Base-by-base conservation (phyloP, 2,797 vertebrate species). In the Trachops cirrhosus region DNA sequence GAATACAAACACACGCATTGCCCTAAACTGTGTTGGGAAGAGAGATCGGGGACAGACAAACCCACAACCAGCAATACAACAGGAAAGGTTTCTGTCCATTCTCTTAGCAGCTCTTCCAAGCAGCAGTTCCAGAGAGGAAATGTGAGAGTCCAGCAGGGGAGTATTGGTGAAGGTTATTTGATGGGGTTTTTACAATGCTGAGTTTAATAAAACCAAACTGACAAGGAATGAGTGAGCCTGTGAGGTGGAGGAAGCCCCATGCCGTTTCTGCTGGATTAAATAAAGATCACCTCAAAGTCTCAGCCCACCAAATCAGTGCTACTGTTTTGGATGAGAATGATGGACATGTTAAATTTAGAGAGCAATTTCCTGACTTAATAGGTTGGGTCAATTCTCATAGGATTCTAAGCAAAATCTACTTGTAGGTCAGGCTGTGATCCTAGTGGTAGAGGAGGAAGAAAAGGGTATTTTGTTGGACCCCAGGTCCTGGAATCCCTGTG, bases 121-220 rank as follows among this genome's bases (percentile, higher is more conserved):
- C 52, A 67, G 15, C 1, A 37, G 22, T 50, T 84, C 39, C 71
- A 11, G 22, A 8, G 10, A 11, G 39, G 75, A 59, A 71, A 84
- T 39, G 67, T 29, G 48, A 15, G 87, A 50, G 39, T 71, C 78
- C 70, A 71, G 22, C 82, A 37, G 11, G 52, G 48, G 16, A 26
- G 74, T 64, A 29, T 22, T 29, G 37, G 29, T 89, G 57, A 94
- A 19, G 29, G 34, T 75, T 85, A 41, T 71, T 80, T 91, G 54
- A 68, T 88, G 85, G 86, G 70, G 50, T 73, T 68, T 71, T 84
- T 89, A 84, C 14, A 59, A 44, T 74, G 16, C 68, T 39, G 75
- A 92, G n/a, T 92, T 96, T 91, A 94, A 91, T 93, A 94, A 96
- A 95, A 85, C 22, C 34, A 67, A 91, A 62, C 21, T 91, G 37